Percentiles rank a stretch among this genome's conserved stretches.
Evolutionary conservation across 2,113 vertebrate genomes (phyloP).

Genomic region (Tapirus terrestris): DNA sequence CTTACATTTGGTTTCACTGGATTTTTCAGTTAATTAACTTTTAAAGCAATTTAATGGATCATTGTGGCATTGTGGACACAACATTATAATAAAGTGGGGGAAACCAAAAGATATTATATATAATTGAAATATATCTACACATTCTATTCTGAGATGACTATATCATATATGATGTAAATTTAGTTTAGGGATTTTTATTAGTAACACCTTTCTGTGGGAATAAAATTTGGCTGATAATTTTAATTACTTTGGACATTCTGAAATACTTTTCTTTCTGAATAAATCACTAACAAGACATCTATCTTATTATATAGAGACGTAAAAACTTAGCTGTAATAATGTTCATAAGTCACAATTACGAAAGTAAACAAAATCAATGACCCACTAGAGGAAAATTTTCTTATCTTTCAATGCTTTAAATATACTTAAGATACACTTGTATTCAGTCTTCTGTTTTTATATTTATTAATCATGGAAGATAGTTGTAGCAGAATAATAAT

Average conservation of each 20-base stretch:
- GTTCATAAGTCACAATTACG: neutral
- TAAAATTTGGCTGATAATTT: neutral
- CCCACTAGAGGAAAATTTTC: neutral
- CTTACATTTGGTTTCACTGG: neutral
- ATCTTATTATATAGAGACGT: neutral
- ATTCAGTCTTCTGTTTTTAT: neutral
- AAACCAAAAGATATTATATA: neutral
- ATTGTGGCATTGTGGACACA: neutral
- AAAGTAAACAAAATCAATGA: neutral
- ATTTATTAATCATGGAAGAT: neutral
- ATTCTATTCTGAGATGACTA: neutral
- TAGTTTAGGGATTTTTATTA: neutral
- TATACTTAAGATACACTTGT: neutral
- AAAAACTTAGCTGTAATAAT: neutral
- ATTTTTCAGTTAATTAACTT: neutral
- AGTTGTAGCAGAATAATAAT: neutral
- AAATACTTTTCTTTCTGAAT: neutral
- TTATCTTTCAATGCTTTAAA: neutral
- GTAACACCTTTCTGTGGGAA: neutral
- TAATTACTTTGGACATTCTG: neutral
- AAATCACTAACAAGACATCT: neutral
- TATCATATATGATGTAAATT: neutral
- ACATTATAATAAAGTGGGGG: neutral
- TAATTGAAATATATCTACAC: neutral
- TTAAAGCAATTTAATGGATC: neutral